phyloP scores from a whole-genome alignment of 2,113 vertebrate genomes.

The Amblyopsis rosae region DNA sequence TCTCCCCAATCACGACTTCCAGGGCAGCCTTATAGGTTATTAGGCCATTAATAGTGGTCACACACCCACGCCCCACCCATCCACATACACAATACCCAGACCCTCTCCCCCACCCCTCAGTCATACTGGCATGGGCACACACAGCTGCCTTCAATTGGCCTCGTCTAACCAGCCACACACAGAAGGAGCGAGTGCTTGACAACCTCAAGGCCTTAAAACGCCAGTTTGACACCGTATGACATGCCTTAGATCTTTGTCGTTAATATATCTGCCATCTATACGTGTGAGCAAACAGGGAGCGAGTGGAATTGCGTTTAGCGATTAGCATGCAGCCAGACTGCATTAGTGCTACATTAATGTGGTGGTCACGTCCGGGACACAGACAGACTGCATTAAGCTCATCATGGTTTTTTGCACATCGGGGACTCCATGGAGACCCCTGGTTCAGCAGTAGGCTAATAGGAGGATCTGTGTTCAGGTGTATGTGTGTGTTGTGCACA shows the following conservation, averaged over 20 bases:
- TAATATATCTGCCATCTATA: constrained; percentile 37
- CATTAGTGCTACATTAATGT: constrained; percentile 73
- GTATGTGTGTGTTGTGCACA: background rate
- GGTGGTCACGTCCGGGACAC: constrained; percentile 69
- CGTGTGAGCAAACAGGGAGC: constrained; percentile 14
- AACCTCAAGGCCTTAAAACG: constrained; percentile 24
- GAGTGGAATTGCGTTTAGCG: constrained; percentile 23
- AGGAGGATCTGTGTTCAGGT: constrained; percentile 45
- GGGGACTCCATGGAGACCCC: constrained; percentile 60
- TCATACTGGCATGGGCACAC: constrained; percentile 54
- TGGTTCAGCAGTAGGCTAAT: constrained; percentile 39
- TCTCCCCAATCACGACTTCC: constrained; percentile 56
- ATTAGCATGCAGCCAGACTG: constrained; percentile 69
- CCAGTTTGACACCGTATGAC: background rate
- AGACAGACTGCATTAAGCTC: constrained; percentile 71
- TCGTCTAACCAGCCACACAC: constrained; percentile 53
- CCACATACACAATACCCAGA: background rate
- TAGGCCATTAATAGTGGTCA: constrained; percentile 59
- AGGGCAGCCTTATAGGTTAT: constrained; percentile 69
- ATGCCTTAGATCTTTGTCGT: constrained; percentile 5
- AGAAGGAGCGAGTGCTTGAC: constrained; percentile 27
- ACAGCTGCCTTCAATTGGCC: constrained; percentile 57
- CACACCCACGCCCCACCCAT: constrained; percentile 35
- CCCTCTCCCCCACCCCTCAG: constrained; percentile 28
- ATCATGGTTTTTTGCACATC: constrained; percentile 70